Conservation (phyloP, 2,797 vertebrate genomes). For the Anguilla megastoma region DNA sequence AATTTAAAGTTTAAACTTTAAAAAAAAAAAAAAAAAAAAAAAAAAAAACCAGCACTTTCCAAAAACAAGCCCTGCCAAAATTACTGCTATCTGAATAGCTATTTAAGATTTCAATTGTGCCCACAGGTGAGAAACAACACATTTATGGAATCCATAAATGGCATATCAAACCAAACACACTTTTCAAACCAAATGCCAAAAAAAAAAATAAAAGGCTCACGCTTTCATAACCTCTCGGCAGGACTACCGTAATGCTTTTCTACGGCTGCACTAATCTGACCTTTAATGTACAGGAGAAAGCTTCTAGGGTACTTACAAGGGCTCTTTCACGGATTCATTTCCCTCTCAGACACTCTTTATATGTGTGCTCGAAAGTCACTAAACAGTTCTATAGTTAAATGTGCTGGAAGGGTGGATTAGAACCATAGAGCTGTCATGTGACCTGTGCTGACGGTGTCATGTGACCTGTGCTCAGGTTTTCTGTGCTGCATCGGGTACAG, state of each 20-base stretch:
- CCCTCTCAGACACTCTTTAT: background rate
- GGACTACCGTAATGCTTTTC: background rate
- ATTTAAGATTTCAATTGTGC: background rate
- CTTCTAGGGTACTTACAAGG: background rate
- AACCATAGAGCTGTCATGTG: background rate
- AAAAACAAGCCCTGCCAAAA: background rate
- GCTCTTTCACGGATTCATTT: background rate
- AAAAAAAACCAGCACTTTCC: background rate
- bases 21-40: no score
- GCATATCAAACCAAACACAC: no score
- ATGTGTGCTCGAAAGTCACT: background rate
- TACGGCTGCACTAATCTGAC: background rate
- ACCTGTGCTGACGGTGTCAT: background rate
- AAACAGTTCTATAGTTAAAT: background rate
- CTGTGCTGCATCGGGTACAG: background rate
- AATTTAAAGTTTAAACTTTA: slow-evolving; percentile 1
- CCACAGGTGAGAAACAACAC: background rate
- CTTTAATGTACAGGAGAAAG: background rate
- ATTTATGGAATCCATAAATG: background rate
- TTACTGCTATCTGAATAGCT: background rate
- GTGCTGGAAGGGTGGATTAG: background rate
- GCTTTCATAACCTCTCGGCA: background rate
- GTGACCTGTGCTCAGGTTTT: background rate
- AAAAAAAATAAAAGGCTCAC: background rate
- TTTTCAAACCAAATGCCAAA: no score